Evolutionary conservation across 2,888 invertebrate genomes (phyloP), one percentile per base, ranked within the genome.

Genomic region (Linnaemya vulpina): DNA sequence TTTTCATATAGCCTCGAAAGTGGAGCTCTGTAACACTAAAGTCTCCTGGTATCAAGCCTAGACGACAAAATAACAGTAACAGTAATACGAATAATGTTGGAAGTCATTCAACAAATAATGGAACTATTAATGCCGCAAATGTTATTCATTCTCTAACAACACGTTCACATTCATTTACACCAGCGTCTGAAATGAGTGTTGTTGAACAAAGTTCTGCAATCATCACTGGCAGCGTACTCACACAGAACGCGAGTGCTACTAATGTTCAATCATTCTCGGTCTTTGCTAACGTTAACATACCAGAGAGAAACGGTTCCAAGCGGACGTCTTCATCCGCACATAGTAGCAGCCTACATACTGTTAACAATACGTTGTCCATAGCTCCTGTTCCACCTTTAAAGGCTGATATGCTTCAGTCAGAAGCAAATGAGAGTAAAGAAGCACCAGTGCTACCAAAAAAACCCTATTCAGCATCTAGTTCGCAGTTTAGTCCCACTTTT

Each of bases 21-120:
- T 97, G 96, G 95, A 97, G 97, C 3, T 96, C 97, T 75, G 93
- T 97, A 89, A 95, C 96, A 74, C 93, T 98, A 87, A 98, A 98
- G 93, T 97, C 96, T 46, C 97, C 97, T 0, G 97, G 97, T 7
- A 97, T 98, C 88, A 98, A 98, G 92, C 95, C 96, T 62, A 87
- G 91, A 87, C 89, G 91, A 43, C 93, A 93, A 87, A 92, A 93
- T 87, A 92, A 90, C 74, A 90, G 87, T 83, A 92, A 89, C 84
- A 88, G 84, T 83, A 89, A 84, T 86, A 90, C 89, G 86, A 91
- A 87, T 60, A 87, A 86, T 82, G 83, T 87, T 86, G 83, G 86
- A 83, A 84, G 77, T 87, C 84, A 84, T 73, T 13, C 51, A 10
- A 79, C 73, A 58, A 86, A 84, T 55, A 87, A 86, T 71, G 83